A percentile compares a stretch with the other conserved stretches of the same genome.
phyloP scores from a whole-genome alignment of 1,140 invertebrate species.

The Apis florea region DNA sequence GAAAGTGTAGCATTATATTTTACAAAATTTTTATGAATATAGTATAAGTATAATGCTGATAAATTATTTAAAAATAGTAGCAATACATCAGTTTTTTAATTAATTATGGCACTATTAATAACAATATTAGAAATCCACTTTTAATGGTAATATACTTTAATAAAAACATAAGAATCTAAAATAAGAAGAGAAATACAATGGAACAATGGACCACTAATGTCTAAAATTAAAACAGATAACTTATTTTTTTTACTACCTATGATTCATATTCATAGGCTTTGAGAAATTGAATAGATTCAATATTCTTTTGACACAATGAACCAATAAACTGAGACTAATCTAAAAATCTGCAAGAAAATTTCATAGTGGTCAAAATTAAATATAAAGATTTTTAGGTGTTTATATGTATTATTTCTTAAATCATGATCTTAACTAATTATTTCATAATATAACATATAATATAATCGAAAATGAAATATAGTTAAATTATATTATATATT shows the following conservation, averaged over 20 bases:
- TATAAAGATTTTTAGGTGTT: slow-evolving; percentile 28
- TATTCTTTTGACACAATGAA: slow-evolving; percentile 49
- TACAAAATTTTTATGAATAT: slow-evolving; percentile 53
- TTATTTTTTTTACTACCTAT: slow-evolving; percentile 73
- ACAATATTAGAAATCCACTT: slow-evolving; percentile 53
- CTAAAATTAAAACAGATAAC: slow-evolving; percentile 68
- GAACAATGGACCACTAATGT: slow-evolving; percentile 72
- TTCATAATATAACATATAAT: slow-evolving; percentile 15
- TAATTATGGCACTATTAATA: slow-evolving; percentile 58
- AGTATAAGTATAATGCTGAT: slow-evolving; percentile 32
- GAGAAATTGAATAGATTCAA: slow-evolving; percentile 57
- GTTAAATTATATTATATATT: slow-evolving; percentile 42
- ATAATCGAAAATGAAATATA: slow-evolving; percentile 10
- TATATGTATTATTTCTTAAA: slow-evolving; percentile 41
- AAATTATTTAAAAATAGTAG: slow-evolving; percentile 36
- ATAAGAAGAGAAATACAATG: slow-evolving; percentile 62
- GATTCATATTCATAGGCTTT: slow-evolving; percentile 57
- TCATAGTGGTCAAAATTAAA: slow-evolving; percentile 46
- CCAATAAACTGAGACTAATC: slow-evolving; percentile 53
- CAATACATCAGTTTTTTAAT: slow-evolving; percentile 48
- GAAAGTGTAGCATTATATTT: slow-evolving; percentile 59
- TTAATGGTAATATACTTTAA: slow-evolving; percentile 49
- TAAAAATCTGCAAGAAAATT: slow-evolving; percentile 22
- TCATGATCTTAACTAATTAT: slow-evolving; percentile 40
- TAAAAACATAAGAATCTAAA: slow-evolving; percentile 41